Base-by-base conservation (phyloP, 2,888 invertebrate species). In the Agriopis marginaria region DNA sequence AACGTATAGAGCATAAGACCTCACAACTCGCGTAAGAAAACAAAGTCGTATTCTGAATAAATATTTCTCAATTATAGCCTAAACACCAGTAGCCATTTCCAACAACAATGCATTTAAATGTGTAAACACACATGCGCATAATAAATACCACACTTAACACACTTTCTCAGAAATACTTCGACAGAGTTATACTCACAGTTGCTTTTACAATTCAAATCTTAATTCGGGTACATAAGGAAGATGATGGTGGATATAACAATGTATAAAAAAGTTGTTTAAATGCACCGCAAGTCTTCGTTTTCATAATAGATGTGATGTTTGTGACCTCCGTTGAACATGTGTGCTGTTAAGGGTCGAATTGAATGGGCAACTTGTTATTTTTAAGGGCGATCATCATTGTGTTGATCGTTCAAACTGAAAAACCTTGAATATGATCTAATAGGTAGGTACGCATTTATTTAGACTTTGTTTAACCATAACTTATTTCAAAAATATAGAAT, bases 41-140 rank as follows among this genome's bases (percentile, higher is more conserved):
- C 80, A 79, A 80, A 85, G 80, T 81, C 80, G 77, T 77, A 78
- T 70, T 74, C 80, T 77, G 85, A 85, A 87, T 86, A 86, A 86
- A 84, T 84, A 84, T 86, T 85, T 83, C 78, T 81, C 79, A 76
- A 82, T 80, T 82, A 79, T 79, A 82, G 84, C 79, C 82, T 79
- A 85, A 87, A 86, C 82, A 86, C 86, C 84, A 84, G 88, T 87
- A 86, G 87, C 88, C 74, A 79, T 78, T 79, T 79, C 79, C 80
- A 82, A 81, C 81, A 87, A 87, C 86, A 84, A 86, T 86, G 80
- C 81, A 83, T 83, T 85, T 80, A 81, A 86, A 84, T 83, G 80
- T 84, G 84, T 86, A 86, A 87, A 87, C 86, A 83, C 79, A 77
- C 80, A 79, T 78, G 79, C 78, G 82, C 84, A 85, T 83, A 85